Evolutionary conservation across 2,888 invertebrate genomes (phyloP).

Genomic region (Archips xylosteana): DNA sequence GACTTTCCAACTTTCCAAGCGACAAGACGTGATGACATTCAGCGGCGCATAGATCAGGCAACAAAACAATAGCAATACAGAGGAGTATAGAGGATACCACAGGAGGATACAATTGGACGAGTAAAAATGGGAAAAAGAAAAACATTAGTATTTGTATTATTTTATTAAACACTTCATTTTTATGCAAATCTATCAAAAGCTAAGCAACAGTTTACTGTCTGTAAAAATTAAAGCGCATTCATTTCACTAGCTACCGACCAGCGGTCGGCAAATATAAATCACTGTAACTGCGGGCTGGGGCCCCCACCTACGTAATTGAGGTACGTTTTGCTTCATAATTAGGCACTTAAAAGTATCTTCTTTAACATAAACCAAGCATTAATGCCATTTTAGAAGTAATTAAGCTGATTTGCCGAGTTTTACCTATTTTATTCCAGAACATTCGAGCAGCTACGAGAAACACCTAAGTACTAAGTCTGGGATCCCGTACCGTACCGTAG

Average conservation of each 20-base stretch:
- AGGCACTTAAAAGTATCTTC: slow-evolving; percentile 39
- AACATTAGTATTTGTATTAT: not conserved
- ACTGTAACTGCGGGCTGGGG: slow-evolving; percentile 27
- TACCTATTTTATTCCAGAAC: slow-evolving; percentile 6
- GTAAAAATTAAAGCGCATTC: slow-evolving; percentile 21
- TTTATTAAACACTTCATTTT: slow-evolving; percentile 16
- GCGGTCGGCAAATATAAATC: slow-evolving; percentile 29
- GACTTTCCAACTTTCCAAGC: too few species aligned
- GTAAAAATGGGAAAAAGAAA: not conserved
- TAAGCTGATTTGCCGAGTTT: slow-evolving; percentile 27
- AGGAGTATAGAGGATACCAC: too few species aligned
- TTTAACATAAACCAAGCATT: slow-evolving; percentile 39
- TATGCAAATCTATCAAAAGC: slow-evolving; percentile 25
- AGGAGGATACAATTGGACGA: too few species aligned
- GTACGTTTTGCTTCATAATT: slow-evolving; percentile 40
- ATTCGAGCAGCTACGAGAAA: not conserved
- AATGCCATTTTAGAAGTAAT: slow-evolving; percentile 36
- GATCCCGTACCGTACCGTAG: too few species aligned
- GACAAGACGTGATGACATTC: too few species aligned
- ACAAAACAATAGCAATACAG: too few species aligned
- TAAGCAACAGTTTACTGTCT: slow-evolving; percentile 6
- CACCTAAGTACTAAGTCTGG: not conserved
- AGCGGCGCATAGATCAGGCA: too few species aligned
- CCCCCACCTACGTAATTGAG: slow-evolving; percentile 25
- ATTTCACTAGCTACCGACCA: slow-evolving; percentile 8